Percentiles rank a stretch among this genome's conserved stretches.
Conservation (phyloP, 2,113 vertebrate genomes). For the Plecturocebus donacophilus region DNA sequence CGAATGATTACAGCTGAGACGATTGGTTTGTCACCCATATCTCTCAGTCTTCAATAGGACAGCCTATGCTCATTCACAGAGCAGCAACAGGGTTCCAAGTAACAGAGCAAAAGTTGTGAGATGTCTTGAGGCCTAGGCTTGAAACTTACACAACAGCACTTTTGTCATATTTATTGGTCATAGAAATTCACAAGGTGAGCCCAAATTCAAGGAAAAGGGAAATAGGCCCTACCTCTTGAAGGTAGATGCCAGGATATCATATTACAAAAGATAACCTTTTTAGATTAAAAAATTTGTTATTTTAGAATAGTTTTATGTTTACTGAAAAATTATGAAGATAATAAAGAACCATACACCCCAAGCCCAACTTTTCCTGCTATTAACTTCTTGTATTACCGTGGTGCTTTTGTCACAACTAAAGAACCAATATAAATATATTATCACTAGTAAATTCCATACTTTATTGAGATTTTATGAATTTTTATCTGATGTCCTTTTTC, state of each 20-base stretch:
- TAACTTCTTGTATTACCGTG: neutral
- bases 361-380: neutral
- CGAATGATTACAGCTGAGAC: neutral
- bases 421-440: neutral
- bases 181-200: neutral
- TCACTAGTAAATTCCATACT: neutral
- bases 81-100: neutral
- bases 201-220: neutral
- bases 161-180: neutral
- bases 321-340: neutral
- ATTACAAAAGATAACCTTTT: neutral
- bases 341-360: neutral
- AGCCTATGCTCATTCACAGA: neutral
- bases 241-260: neutral
- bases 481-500: neutral
- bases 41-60: neutral
- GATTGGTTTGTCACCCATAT: neutral
- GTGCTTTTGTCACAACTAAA: neutral
- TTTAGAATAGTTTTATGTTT: neutral
- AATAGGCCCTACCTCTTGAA: neutral
- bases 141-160: neutral
- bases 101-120: neutral
- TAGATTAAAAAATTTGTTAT: neutral
- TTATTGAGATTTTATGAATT: neutral
- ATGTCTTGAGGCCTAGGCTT: neutral